Conservation (phyloP, 2,888 invertebrate species). For the Torymus tubicola region DNA sequence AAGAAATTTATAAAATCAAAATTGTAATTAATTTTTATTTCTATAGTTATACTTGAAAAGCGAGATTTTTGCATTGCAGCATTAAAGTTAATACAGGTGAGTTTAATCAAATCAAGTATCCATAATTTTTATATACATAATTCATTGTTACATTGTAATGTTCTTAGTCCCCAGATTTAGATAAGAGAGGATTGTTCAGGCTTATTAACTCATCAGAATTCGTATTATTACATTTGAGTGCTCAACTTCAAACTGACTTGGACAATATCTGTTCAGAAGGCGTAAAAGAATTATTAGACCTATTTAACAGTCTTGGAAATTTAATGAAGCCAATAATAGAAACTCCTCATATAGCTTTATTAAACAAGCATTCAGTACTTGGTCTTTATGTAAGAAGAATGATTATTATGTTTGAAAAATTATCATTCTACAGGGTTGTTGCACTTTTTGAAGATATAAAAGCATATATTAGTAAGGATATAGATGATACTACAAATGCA, state of each 20-base stretch:
- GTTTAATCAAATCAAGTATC: conserved; percentile 19
- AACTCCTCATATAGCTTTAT: conserved; percentile 65
- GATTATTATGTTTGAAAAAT: conserved; percentile 87
- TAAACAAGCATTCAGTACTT: conserved; percentile 76
- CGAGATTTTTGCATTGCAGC: conserved; percentile 89
- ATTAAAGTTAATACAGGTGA: conserved; percentile 87
- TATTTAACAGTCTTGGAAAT: conserved; percentile 82
- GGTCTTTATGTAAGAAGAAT: conserved; percentile 91
- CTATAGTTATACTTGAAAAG: conserved; percentile 76
- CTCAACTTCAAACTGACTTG: conserved; percentile 80
- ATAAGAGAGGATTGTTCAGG: conserved; percentile 82
- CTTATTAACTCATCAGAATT: conserved; percentile 82
- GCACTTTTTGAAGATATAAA: conserved; percentile 84
- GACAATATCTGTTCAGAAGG: conserved; percentile 80
- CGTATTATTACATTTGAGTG: conserved; percentile 79
- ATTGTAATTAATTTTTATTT: conserved; percentile 48
- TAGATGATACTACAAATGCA: conserved; percentile 51
- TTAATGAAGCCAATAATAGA: conserved; percentile 78
- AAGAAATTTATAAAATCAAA: too few relatives aligned
- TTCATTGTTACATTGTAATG: conserved; percentile 20
- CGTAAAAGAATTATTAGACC: conserved; percentile 79
- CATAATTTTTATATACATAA: conserved; percentile 18
- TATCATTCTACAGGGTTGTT: conserved; percentile 90
- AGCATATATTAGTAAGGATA: conserved; percentile 48
- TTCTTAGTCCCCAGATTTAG: conserved; percentile 85